phyloP scores from a whole-genome alignment of 2,888 invertebrate genomes.

The Pharmacophagus antenor region DNA sequence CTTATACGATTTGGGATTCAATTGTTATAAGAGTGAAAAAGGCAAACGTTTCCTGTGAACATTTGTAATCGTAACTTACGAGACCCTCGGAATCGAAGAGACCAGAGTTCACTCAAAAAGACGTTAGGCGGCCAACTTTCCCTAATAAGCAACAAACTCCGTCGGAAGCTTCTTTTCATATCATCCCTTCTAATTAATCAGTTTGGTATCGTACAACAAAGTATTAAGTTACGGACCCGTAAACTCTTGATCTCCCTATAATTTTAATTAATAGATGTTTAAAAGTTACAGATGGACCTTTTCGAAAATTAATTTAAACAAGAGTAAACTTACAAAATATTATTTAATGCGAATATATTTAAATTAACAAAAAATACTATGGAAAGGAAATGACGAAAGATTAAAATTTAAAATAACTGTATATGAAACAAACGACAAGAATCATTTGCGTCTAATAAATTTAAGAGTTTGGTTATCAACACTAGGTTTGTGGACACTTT shows the following conservation, averaged over 20 bases:
- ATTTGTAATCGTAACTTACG: slow-evolving; percentile 54
- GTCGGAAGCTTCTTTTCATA: slow-evolving; percentile 64
- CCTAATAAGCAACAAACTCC: slow-evolving; percentile 68
- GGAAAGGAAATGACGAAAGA: no score
- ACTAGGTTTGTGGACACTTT: no score
- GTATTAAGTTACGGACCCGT: slow-evolving; percentile 62
- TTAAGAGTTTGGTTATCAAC: no score
- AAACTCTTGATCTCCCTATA: slow-evolving; percentile 51
- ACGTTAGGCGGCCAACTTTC: slow-evolving; percentile 65
- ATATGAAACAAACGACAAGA: no score
- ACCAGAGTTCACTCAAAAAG: slow-evolving; percentile 67
- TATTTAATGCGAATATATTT: no score
- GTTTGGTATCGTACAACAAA: slow-evolving; percentile 67
- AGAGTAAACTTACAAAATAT: no score
- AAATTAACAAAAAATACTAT: no score
- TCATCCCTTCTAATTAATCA: slow-evolving; percentile 74
- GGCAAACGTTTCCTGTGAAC: slow-evolving; percentile 26
- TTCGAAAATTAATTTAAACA: no score
- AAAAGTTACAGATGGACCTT: slow-evolving; percentile 14
- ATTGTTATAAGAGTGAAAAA: slow-evolving; percentile 3
- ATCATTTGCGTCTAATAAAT: no score
- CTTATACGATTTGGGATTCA: no score
- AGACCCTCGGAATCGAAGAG: slow-evolving; percentile 61
- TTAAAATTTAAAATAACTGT: no score
- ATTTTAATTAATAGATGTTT: slow-evolving; percentile 53